phyloP scores from a whole-genome alignment of 2,797 vertebrate species.

The Galago senegalensis region DNA sequence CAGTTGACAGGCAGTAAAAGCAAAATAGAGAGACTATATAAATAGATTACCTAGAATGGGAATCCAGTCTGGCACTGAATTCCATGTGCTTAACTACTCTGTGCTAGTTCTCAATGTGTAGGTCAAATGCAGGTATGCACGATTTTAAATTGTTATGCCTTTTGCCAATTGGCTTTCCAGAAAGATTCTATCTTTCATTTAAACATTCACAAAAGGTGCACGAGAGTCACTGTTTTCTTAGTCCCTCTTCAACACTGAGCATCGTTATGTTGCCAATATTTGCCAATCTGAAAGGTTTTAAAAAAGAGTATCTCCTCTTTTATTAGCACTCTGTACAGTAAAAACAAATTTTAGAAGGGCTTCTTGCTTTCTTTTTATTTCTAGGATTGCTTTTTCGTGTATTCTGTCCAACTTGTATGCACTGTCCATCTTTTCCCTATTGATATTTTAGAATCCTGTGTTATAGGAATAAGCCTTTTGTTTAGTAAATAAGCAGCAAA shows the following conservation, averaged over 20 bases:
- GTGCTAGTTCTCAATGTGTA: neutral
- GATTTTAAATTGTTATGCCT: neutral
- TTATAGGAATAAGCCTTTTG: neutral
- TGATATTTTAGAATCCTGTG: neutral
- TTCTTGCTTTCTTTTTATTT: conserved; percentile 9
- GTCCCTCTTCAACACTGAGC: neutral
- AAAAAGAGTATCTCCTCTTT: neutral
- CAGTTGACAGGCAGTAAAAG: neutral
- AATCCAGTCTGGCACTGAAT: neutral
- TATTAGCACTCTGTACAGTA: neutral
- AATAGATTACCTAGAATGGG: neutral
- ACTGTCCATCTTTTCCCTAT: neutral
- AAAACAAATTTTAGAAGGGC: neutral
- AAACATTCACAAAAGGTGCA: neutral
- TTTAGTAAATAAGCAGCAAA: neutral
- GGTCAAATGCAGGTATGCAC: neutral
- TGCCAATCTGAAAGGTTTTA: neutral
- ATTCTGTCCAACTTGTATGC: neutral
- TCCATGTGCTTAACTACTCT: neutral
- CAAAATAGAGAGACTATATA: neutral
- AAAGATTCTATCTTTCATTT: neutral
- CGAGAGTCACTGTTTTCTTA: neutral
- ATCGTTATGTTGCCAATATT: neutral
- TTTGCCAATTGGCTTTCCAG: neutral
- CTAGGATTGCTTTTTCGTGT: neutral